Conservation (phyloP, 2,797 vertebrate genomes). For the Calcarius lapponicus region DNA sequence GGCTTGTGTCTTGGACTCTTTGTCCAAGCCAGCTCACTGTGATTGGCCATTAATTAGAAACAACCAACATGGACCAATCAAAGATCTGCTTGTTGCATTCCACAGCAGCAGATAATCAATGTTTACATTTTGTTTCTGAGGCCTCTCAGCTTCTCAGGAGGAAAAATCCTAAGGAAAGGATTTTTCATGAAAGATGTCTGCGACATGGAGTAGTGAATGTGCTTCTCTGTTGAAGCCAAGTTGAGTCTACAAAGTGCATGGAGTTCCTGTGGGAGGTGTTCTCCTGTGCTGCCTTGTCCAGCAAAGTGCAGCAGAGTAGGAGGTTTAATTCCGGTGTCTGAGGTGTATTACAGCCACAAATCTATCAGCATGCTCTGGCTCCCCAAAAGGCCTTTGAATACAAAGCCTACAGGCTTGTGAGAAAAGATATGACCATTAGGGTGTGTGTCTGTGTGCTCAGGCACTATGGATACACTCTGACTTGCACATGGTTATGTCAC, state of each 20-base stretch:
- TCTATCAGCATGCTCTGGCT: not conserved
- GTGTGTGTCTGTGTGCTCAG: not conserved
- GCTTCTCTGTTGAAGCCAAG: not conserved
- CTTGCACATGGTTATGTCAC: not conserved
- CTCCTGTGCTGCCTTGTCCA: not conserved
- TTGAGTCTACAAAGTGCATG: too few species aligned
- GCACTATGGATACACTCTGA: not conserved
- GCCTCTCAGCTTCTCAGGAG: too few species aligned
- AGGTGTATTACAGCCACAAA: not conserved
- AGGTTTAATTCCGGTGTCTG: not conserved
- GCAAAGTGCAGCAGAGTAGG: rapidly evolving
- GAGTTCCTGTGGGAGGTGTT: not conserved
- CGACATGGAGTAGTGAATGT: not conserved
- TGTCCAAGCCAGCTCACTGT: too few species aligned
- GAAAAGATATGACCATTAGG: not conserved
- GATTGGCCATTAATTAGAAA: too few species aligned
- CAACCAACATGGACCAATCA: too few species aligned
- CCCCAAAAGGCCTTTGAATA: not conserved
- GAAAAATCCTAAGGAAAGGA: too few species aligned
- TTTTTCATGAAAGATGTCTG: too few species aligned
- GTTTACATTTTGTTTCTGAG: too few species aligned
- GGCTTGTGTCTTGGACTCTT: too few species aligned
- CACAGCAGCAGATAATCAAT: too few species aligned
- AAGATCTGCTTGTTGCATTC: too few species aligned
- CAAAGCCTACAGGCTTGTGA: not conserved